A percentile compares a stretch with the other conserved stretches of the same genome.
Conservation (phyloP, 2,888 invertebrate species). For the Baccha elongata region DNA sequence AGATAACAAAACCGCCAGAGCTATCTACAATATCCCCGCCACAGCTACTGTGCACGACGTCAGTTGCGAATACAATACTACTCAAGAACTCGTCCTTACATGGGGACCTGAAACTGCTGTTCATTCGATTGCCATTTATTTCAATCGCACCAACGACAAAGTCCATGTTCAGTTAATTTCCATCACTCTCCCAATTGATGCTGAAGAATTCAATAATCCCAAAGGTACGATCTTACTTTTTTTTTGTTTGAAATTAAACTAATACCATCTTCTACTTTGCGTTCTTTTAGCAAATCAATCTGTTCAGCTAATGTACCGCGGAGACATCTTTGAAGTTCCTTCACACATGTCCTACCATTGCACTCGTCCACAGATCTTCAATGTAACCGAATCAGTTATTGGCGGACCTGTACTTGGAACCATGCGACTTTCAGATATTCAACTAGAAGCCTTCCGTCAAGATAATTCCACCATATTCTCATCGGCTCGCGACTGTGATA, state of each 20-base stretch:
- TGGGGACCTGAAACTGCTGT: slow-evolving; percentile 76
- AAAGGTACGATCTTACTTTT: slow-evolving; percentile 75
- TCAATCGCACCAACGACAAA: slow-evolving; percentile 81
- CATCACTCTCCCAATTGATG: slow-evolving; percentile 77
- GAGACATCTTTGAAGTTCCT: slow-evolving; percentile 85
- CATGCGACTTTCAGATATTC: slow-evolving; percentile 85
- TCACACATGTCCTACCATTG: slow-evolving; percentile 89
- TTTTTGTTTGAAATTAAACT: too few species aligned
- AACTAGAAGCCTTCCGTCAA: slow-evolving; percentile 89
- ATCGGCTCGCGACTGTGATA: slow-evolving; percentile 88
- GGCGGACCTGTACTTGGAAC: slow-evolving; percentile 80
- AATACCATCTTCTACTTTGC: too few species aligned
- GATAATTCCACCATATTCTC: slow-evolving; percentile 85
- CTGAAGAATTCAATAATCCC: slow-evolving; percentile 80
- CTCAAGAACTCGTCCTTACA: slow-evolving; percentile 82
- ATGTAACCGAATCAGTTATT: slow-evolving; percentile 82
- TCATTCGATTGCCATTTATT: slow-evolving; percentile 80
- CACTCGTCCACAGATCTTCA: slow-evolving; percentile 84
- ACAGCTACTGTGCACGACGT: slow-evolving; percentile 79
- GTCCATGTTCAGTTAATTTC: slow-evolving; percentile 78
- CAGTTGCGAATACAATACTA: slow-evolving; percentile 80
- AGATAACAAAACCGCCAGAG: slow-evolving; percentile 79
- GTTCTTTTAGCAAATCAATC: slow-evolving; percentile 80
- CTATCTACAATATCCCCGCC: slow-evolving; percentile 82
- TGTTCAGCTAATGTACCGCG: slow-evolving; percentile 83